Evolutionary conservation across 2,888 invertebrate species (phyloP).

Genomic region (Platyscelio sp.): DNA sequence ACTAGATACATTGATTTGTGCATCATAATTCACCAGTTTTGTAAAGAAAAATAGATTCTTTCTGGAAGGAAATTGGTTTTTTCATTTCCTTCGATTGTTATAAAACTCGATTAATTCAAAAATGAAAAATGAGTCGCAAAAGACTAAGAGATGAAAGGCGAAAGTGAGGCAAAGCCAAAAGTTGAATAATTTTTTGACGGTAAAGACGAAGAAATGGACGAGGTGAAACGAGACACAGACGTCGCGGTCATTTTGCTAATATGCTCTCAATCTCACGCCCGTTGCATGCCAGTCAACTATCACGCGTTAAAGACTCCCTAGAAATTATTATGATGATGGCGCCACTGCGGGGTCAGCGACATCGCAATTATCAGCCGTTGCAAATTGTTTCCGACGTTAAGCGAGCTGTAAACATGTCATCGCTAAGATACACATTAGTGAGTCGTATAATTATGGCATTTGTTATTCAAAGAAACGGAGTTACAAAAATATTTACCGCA

Average conservation of each 20-base stretch:
- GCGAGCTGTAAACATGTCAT: conserved; percentile 58
- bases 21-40: neutral
- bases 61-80: no score
- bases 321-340: conserved; percentile 75
- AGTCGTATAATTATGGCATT: neutral
- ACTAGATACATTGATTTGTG: neutral
- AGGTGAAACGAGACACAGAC: conserved; percentile 47
- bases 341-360: conserved; percentile 70
- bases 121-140: no score
- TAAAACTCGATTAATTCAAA: no score
- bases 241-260: conserved; percentile 72
- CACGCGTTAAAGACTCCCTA: conserved; percentile 74
- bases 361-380: conserved; percentile 76
- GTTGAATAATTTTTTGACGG: neutral
- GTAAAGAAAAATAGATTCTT: no score
- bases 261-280: conserved; percentile 73
- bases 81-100: no score
- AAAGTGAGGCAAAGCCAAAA: neutral
- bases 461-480: no score
- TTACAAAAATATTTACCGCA: no score
- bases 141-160: neutral
- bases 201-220: conserved; percentile 41
- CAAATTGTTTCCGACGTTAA: conserved; percentile 75
- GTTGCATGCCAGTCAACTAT: conserved; percentile 76
- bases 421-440: conserved; percentile 37